These are phyloP conservation scores for Microhierax caerulescens DNA, from an alignment of 2,797 vertebrate genomes.

Conservation along the genomic window DNA sequence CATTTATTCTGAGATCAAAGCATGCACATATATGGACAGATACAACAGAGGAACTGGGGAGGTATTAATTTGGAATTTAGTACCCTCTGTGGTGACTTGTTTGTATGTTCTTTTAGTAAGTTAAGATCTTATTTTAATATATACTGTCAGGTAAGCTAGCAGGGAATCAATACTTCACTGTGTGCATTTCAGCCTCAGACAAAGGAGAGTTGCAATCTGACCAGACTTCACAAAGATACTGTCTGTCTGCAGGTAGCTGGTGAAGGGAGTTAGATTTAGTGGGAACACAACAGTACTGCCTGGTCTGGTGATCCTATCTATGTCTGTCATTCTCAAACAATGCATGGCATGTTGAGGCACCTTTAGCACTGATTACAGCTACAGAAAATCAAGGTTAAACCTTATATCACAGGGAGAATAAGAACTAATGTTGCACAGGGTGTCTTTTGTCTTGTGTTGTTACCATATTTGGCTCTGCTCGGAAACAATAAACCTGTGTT, in stretches of 20 bases:
- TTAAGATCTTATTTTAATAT: neutral
- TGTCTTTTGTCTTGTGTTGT: neutral
- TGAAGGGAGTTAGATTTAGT: neutral
- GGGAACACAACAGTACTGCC: neutral
- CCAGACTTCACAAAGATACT: neutral
- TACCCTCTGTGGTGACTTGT: neutral
- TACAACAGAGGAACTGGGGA: neutral
- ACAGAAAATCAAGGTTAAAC: neutral
- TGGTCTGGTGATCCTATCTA: neutral
- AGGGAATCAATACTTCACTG: neutral
- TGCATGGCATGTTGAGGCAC: neutral
- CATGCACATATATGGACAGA: neutral
- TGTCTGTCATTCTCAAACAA: neutral
- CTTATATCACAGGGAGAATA: neutral
- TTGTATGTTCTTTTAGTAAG: neutral
- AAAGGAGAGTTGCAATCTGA: neutral
- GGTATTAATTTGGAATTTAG: neutral
- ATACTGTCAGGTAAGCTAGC: neutral
- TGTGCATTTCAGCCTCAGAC: neutral
- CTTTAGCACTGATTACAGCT: neutral
- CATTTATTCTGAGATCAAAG: neutral
- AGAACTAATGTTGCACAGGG: neutral
- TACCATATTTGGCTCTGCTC: neutral
- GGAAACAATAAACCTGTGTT: neutral
- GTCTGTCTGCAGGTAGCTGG: neutral